phyloP scores from a whole-genome alignment of 1,140 invertebrate species.

The Luehdorfia chinensis region DNA sequence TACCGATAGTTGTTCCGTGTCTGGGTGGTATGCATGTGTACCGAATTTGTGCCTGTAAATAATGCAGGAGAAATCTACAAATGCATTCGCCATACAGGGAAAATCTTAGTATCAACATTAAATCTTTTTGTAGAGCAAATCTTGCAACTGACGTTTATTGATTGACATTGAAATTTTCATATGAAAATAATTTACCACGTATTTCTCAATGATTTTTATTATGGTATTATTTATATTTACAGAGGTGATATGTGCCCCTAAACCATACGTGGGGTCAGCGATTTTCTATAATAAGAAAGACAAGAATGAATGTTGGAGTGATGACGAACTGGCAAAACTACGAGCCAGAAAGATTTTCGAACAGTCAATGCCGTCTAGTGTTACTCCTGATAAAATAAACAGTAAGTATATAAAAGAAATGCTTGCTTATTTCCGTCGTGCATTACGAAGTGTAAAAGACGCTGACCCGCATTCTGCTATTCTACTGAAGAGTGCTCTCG shows the following conservation, averaged over 20 bases:
- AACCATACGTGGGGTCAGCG: constrained; percentile 44
- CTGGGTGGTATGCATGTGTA: no score
- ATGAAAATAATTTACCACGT: constrained; percentile 2
- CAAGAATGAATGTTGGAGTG: constrained; percentile 63
- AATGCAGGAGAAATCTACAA: no score
- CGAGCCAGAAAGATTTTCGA: constrained; percentile 67
- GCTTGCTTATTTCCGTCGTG: constrained; percentile 75
- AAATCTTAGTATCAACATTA: no score
- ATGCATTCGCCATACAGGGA: no score
- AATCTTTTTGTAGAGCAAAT: no score
- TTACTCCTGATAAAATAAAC: constrained; percentile 58
- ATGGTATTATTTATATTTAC: constrained; percentile 42
- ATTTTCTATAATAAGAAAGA: constrained; percentile 58
- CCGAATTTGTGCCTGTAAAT: no score
- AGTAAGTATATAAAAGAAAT: constrained; percentile 59
- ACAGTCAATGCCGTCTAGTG: constrained; percentile 49
- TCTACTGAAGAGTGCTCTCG: constrained; percentile 75
- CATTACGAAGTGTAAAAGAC: constrained; percentile 66
- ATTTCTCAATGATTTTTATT: constrained; percentile 47
- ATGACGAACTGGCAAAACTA: constrained; percentile 66
- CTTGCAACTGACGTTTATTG: no score
- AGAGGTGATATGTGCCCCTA: constrained; percentile 28
- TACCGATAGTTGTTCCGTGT: no score
- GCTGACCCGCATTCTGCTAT: constrained; percentile 62
- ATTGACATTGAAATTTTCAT: constrained; percentile 2